Evolutionary conservation across 2,113 vertebrate genomes (phyloP).

Genomic region (Eulemur macaco): DNA sequence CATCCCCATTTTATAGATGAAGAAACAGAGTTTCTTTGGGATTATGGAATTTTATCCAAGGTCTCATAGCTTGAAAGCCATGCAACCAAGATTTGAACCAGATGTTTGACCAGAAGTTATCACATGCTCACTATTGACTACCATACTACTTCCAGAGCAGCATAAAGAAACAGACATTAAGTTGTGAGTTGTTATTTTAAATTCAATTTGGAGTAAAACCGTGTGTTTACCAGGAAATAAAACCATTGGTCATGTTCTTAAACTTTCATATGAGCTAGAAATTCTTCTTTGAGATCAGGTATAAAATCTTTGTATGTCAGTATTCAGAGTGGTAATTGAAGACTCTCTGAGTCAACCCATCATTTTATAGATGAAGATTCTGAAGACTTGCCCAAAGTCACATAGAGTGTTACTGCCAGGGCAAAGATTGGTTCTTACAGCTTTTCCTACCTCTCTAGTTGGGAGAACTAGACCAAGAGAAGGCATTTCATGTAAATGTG

Average conservation of each 20-base stretch:
- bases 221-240: not conserved
- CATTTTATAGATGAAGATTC: not conserved
- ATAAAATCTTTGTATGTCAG: not conserved
- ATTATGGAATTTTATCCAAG: not conserved
- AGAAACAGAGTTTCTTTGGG: not conserved
- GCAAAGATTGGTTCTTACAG: not conserved
- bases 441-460: not conserved
- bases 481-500: not conserved
- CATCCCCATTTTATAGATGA: not conserved
- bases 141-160: not conserved
- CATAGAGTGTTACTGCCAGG: not conserved
- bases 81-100: not conserved
- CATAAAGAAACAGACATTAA: not conserved
- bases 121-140: not conserved
- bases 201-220: not conserved
- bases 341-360: not conserved
- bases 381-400: not conserved
- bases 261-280: not conserved
- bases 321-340: not conserved
- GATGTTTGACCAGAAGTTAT: not conserved
- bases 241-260: conserved; percentile 6
- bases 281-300: not conserved
- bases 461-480: not conserved
- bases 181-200: not conserved
- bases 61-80: not conserved